Evolutionary conservation across 1,140 invertebrate genomes (phyloP).

Genomic region (Harlomillsia oculata): DNA sequence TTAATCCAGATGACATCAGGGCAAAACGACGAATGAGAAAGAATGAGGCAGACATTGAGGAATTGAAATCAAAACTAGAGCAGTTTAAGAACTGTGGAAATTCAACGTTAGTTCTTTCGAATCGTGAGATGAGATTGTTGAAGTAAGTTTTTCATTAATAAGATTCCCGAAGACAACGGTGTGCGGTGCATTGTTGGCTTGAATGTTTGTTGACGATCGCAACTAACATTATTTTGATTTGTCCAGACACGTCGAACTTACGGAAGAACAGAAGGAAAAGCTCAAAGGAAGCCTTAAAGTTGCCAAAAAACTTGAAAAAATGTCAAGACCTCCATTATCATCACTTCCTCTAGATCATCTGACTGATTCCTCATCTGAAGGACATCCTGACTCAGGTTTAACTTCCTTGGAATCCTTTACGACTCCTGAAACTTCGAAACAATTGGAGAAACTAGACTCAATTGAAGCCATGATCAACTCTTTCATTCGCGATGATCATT

Average conservation of each 20-base stretch:
- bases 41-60: slow-evolving; percentile 78
- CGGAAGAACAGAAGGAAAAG: slow-evolving; percentile 87
- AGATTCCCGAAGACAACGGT: background rate
- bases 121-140: slow-evolving; percentile 78
- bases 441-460: slow-evolving; percentile 9
- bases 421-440: background rate
- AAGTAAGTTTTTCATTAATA: slow-evolving; percentile 44
- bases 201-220: background rate
- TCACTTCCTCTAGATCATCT: too few relatives aligned
- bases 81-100: slow-evolving; percentile 36
- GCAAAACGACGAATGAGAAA: slow-evolving; percentile 75
- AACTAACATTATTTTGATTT: slow-evolving; percentile 18
- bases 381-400: slow-evolving; percentile 11
- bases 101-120: slow-evolving; percentile 72
- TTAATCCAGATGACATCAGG: slow-evolving; percentile 74
- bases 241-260: slow-evolving; percentile 71
- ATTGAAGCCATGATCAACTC: slow-evolving; percentile 18
- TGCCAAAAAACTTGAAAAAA: slow-evolving; percentile 80
- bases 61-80: slow-evolving; percentile 59
- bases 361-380: slow-evolving; percentile 11
- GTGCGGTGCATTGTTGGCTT: background rate
- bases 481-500: slow-evolving; percentile 6
- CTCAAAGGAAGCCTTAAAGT: slow-evolving; percentile 85
- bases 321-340: slow-evolving; percentile 60
- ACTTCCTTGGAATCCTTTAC: slow-evolving; percentile 8